phyloP scores from a whole-genome alignment of 2,113 vertebrate species.

The Lasiurus cinereus region DNA sequence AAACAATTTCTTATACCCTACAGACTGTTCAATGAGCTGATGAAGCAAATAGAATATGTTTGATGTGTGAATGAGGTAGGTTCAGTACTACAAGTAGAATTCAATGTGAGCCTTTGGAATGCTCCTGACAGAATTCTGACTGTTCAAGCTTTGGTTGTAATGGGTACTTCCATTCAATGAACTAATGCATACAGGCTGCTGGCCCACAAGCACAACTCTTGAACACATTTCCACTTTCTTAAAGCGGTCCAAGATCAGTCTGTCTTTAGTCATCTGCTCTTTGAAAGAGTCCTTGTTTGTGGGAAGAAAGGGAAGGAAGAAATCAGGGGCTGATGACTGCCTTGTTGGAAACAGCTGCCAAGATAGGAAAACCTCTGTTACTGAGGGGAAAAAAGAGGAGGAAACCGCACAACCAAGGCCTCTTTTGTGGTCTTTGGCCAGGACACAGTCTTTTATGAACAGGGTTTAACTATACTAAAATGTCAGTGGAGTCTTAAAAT shows the following conservation, averaged over 20 bases:
- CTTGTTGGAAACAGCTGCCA: conserved; percentile 79
- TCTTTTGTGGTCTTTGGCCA: conserved; percentile 76
- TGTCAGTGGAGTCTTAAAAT: conserved; percentile 56
- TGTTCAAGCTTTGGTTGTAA: conserved; percentile 54
- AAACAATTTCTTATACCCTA: conserved; percentile 71
- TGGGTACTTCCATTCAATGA: conserved; percentile 13
- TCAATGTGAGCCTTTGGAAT: conserved; percentile 78
- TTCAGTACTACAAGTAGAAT: conserved; percentile 78
- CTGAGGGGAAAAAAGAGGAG: conserved; percentile 19
- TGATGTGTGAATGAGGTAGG: conserved; percentile 67
- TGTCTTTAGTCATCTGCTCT: conserved; percentile 60
- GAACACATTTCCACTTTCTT: conserved; percentile 64
- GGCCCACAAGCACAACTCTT: conserved; percentile 60
- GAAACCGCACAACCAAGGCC: conserved; percentile 75
- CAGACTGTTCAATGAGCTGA: conserved; percentile 76
- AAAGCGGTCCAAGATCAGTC: conserved; percentile 49
- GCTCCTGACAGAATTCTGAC: conserved; percentile 67
- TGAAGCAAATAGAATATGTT: conserved; percentile 79
- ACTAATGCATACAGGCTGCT: conserved; percentile 36
- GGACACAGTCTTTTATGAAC: conserved; percentile 32
- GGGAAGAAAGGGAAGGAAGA: conserved; percentile 77
- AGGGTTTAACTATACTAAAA: conserved; percentile 66
- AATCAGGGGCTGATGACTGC: conserved; percentile 68
- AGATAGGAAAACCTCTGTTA: conserved; percentile 76
- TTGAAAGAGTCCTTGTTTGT: conserved; percentile 69